A percentile compares a stretch with the other conserved stretches of the same genome.
phyloP scores from a whole-genome alignment of 2,888 invertebrate genomes.

The Lasioglossum oenotherae region DNA sequence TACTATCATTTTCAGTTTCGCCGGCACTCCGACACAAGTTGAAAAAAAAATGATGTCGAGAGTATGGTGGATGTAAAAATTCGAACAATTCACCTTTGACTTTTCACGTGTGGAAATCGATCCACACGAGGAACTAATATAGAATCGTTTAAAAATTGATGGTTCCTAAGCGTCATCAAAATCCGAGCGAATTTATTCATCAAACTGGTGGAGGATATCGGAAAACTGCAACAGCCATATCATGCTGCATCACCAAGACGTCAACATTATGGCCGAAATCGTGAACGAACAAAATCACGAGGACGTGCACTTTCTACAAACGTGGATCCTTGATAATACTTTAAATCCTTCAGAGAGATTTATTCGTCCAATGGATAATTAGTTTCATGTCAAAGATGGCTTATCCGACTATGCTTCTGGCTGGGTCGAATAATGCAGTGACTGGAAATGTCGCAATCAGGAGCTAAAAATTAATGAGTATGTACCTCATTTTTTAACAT shows the following conservation, averaged over 20 bases:
- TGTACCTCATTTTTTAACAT: neutral
- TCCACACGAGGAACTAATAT: neutral
- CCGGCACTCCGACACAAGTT: neutral
- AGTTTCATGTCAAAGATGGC: neutral
- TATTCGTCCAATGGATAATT: neutral
- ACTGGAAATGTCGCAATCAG: too few species aligned
- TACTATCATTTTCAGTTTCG: neutral
- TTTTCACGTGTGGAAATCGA: neutral
- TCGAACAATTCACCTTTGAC: neutral
- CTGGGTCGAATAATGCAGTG: neutral
- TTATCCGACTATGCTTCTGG: neutral
- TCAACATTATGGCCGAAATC: conserved; percentile 57
- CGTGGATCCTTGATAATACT: too few species aligned
- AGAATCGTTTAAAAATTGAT: neutral
- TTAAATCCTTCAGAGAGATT: neutral
- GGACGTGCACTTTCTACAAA: conserved; percentile 43
- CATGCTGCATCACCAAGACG: conserved; percentile 64
- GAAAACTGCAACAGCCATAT: conserved; percentile 57
- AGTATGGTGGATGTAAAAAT: neutral
- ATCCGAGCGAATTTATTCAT: conserved; percentile 12
- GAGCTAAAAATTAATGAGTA: neutral
- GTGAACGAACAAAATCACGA: conserved; percentile 33
- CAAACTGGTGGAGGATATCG: neutral
- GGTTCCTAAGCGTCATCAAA: neutral
- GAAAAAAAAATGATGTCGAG: neutral